Base-by-base conservation (phyloP, 2,113 vertebrate species). In the Aegotheles bennettii region DNA sequence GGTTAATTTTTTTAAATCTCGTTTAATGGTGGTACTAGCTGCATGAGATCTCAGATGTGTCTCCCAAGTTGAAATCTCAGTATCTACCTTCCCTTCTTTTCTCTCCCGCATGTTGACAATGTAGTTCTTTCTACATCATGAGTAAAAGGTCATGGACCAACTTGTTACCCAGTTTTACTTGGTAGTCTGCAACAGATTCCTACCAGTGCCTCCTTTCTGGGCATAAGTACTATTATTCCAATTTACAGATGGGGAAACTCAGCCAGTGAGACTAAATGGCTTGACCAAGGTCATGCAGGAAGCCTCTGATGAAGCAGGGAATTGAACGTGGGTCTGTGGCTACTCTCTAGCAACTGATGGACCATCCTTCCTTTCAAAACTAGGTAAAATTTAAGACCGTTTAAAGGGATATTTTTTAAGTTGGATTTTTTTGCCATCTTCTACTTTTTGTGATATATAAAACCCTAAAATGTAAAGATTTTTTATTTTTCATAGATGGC, bases 141-240 rank as follows among this genome's bases (percentile, higher is more conserved):
- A 82, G 16, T 73, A 48, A 59, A 43, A 90, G 71, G 54, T 69
- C 64, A 25, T 16, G 43, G 61, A 64, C n/a, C 24, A 38, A 26
- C 38, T 53, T 53, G 38, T 87, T 78, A 79, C 38, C 23, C 68
- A 59, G 35, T 64, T 87, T 90, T 59, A 64, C 56, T 54, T 75
- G 67, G 77, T 79, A 74, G 38, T 48, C 77, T 90, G 60, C 43
- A 75, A 50, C 43, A 75, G 54, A 83, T 90, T 92, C 38, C 71
- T 82, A 63, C 65, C 48, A 78, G n/a, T 87, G 87, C 77, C 87
- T 87, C 28, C 33, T 70, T 78, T 90, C 82, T 75, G 61, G 90
- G 71, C 78, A 38, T 90, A 95, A 90, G 87, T 87, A 54, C 90
- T 95, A 93, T 93, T 95, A 69, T 95, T 95, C 90, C 87, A 90